phyloP scores from a whole-genome alignment of 2,113 vertebrate genomes.

The Xiphias gladius region DNA sequence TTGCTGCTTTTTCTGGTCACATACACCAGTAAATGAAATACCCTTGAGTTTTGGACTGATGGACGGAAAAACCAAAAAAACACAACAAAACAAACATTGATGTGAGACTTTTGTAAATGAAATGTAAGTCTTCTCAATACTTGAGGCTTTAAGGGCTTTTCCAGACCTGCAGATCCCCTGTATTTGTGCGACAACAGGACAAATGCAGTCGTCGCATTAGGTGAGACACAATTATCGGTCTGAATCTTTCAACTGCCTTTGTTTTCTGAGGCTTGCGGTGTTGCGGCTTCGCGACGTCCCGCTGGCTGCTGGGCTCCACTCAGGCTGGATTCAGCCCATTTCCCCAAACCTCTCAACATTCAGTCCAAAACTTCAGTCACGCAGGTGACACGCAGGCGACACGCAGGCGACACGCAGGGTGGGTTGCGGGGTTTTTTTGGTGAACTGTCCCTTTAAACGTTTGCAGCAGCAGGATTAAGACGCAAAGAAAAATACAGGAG shows the following conservation, averaged over 20 bases:
- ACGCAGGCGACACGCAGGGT: too few species aligned
- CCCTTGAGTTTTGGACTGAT: background rate
- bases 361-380: background rate
- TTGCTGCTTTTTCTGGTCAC: background rate
- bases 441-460: slow-evolving; percentile 19
- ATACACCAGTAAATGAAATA: too few species aligned
- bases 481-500: background rate
- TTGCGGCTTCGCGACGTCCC: too few species aligned
- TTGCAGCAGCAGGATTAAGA: background rate
- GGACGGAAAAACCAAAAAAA: background rate
- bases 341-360: background rate
- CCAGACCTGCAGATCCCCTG: background rate
- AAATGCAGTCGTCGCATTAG: background rate
- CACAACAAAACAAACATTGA: background rate
- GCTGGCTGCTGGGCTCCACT: too few species aligned
- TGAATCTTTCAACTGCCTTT: background rate
- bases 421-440: too few species aligned
- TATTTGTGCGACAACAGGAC: background rate
- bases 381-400: background rate
- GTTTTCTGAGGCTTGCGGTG: background rate
- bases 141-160: background rate
- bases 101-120: background rate
- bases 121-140: background rate
- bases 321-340: background rate
- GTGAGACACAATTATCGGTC: too few species aligned